Percentiles rank a stretch among this genome's conserved stretches.
These are phyloP conservation scores for Rousettus leschenaultii DNA, from an alignment of 2,113 vertebrate genomes.

Conservation along the genomic window DNA sequence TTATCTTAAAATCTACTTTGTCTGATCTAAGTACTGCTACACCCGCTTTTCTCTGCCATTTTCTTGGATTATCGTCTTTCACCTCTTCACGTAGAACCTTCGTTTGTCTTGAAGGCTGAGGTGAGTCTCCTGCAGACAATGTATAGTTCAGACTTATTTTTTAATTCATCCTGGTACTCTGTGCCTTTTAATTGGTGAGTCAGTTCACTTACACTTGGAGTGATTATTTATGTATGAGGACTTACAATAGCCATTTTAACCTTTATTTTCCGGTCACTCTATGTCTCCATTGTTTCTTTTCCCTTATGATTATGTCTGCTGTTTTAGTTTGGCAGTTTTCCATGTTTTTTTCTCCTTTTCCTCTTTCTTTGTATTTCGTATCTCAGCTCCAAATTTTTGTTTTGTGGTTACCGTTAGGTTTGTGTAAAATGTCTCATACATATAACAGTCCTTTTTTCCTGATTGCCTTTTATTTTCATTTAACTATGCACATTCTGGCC, in stretches of 20 bases:
- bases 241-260: too few relatives aligned
- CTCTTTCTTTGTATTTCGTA: not conserved
- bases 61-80: too few relatives aligned
- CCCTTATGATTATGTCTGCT: not conserved
- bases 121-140: not conserved
- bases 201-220: not conserved
- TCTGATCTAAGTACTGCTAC: too few relatives aligned
- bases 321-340: too few relatives aligned
- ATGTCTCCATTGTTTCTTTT: not conserved
- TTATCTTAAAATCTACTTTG: too few relatives aligned
- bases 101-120: not conserved
- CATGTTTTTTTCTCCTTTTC: too few relatives aligned
- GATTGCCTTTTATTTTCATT: not conserved
- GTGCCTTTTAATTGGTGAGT: not conserved
- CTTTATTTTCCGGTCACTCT: too few relatives aligned
- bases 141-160: not conserved
- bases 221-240: too few relatives aligned
- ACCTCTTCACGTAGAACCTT: too few relatives aligned
- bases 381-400: not conserved
- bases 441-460: not conserved
- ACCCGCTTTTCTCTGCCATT: too few relatives aligned
- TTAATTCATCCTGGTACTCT: not conserved
- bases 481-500: not conserved
- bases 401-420: not conserved
- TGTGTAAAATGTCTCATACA: not conserved